Evolutionary conservation across 2,888 invertebrate species (phyloP), one percentile per base, ranked within the genome.

Genomic region (Tromatobia lineatoria): DNA sequence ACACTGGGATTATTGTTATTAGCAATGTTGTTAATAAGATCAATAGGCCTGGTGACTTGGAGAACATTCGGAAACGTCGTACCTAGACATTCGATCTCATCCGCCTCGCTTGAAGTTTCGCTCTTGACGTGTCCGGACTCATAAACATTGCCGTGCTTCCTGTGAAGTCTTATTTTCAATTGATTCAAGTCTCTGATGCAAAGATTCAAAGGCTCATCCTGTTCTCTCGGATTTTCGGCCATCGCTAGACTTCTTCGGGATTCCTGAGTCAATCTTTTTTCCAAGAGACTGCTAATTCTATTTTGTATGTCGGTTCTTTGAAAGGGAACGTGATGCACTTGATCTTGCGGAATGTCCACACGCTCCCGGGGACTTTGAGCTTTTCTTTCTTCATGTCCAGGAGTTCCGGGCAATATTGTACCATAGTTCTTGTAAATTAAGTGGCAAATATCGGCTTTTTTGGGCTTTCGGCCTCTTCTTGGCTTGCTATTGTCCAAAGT

Each of bases 391-490:
- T 95, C 94, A 52, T 94, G 94, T 18, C 95, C 95, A 0, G 97
- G 97, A 10, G 96, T 96, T 0, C 97, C 97, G 0, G 97, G 97
- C 70, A 97, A 95, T 15, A 98, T 97, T 0, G 97, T 98, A 3
- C 98, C 98, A 91, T 98, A 98, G 93, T 98, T 98, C 92, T 98
- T 98, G 91, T 98, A 98, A 88, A 98, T 98, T 59, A 98, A 94
- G 91, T 98, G 98, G 87, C 98, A 98, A 87, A 98, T 98, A 91
- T 98, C 98, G 0, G 98, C 98, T 93, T 98, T 98, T 92, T 98
- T 98, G 0, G 98, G 98, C 91, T 98, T 98, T 20, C 98, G 95
- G 0, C 98, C 98, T 84, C 98, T 95, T 50, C 98, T 94, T 0
- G 98, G 98, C 88, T 98, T 97, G 15, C 97, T 97, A 93, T 98